A percentile compares a stretch with the other conserved stretches of the same genome.
Evolutionary conservation across 1,140 invertebrate species (phyloP).

Genomic region (Drosophila yakuba): DNA sequence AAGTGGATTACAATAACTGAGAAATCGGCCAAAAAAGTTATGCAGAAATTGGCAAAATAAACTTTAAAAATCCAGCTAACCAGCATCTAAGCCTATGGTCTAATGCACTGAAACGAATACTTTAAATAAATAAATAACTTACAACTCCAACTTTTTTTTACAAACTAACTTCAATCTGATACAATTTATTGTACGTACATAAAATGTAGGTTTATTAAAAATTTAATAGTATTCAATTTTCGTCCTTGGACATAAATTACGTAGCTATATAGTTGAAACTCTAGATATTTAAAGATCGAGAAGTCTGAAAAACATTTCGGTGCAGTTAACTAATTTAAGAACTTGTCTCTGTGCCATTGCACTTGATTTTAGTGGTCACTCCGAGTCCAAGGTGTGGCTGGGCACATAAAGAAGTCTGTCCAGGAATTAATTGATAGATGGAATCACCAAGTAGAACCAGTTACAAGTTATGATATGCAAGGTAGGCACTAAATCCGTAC

Average conservation of each 20-base stretch:
- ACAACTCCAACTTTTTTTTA: too few species aligned
- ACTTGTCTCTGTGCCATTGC: not conserved
- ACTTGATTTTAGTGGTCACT: conserved; percentile 45
- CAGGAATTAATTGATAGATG: conserved; percentile 40
- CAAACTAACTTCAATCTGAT: too few species aligned
- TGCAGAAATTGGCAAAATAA: not conserved
- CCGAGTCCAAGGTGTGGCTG: conserved; percentile 51
- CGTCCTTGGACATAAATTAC: too few species aligned
- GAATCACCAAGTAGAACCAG: conserved; percentile 55
- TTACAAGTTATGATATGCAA: conserved; percentile 22
- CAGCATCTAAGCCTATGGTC: not conserved
- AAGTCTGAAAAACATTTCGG: not conserved
- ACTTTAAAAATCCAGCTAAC: not conserved
- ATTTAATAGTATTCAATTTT: too few species aligned
- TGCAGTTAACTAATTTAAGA: not conserved
- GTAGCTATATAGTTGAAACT: too few species aligned
- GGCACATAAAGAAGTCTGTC: conserved; percentile 48
- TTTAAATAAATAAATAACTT: not conserved
- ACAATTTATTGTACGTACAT: too few species aligned
- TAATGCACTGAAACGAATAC: not conserved
- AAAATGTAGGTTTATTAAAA: too few species aligned
- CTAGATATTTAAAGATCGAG: not conserved
- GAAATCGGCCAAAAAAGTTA: not conserved
- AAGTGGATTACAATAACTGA: not conserved
- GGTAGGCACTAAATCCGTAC: conserved; percentile 17